Base-by-base conservation (phyloP, 2,888 invertebrate genomes). In the Parnassius smintheus region DNA sequence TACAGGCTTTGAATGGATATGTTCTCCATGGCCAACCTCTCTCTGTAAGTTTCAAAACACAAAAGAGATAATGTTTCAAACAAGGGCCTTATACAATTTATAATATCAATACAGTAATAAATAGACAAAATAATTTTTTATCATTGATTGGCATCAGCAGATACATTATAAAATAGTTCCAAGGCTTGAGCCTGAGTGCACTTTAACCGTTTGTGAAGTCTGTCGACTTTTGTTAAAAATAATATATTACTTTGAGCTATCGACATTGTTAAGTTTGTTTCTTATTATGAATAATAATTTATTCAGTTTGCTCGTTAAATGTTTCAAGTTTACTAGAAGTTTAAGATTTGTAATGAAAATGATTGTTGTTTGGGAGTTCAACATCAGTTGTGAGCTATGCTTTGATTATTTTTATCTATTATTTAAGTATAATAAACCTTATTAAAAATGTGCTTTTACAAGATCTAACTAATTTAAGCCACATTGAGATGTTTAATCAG, bases 251-350 rank as follows among this genome's bases (percentile, higher is more conserved):
- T 90, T 91, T 91, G 90, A 90, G 90, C 91, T 91, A 87, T 90
- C 85, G 76, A 88, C 88, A 90, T 91, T 91, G 91, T 91, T 91
- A 91, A 91, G 91, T 91, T 91, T 91, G 91, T 90, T 91, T 84
- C 81, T 82, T 84, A 82, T 84, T 91, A 87, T 85, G 89, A 86
- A 89, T 91, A 91, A 91, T 91, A 88, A 91, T 91, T 91, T 91
- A 91, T 91, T 91, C 90, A 86, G 89, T 91, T 91, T 88, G 91
- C 90, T 91, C 89, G 91, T 91, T 91, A 89, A 91, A 91, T 89
- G 80, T 91, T 91, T 90, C 91, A 91, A 91, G 90, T 91, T 91
- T 91, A 91, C 86, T 91, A 91, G 89, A 85, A 83, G 76, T 88
- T 85, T 89, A 91, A 89, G 90, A 87, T 84, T 82, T 86, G 88